Percentiles rank a stretch among this genome's conserved stretches.
Evolutionary conservation across 2,797 vertebrate genomes (phyloP).

Genomic region (Syndactyla subalaris): DNA sequence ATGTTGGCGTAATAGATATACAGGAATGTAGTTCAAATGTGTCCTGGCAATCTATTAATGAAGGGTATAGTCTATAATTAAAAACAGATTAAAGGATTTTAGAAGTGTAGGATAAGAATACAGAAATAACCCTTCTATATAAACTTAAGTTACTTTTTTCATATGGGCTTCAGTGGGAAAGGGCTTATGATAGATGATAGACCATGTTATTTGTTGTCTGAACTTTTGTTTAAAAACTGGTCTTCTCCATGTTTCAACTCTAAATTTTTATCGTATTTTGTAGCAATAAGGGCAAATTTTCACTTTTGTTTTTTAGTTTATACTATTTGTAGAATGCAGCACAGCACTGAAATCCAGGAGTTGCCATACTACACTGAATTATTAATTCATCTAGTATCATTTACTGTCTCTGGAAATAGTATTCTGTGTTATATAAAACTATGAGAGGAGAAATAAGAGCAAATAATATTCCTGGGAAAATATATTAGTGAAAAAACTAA

Average conservation of each 20-base stretch:
- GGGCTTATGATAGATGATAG: background rate
- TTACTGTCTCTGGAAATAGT: background rate
- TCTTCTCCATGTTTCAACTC: background rate
- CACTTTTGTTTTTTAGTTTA: background rate
- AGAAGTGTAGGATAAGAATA: background rate
- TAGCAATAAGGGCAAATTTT: background rate
- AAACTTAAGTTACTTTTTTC: background rate
- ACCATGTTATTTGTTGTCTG: background rate
- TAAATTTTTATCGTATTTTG: background rate
- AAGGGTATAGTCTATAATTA: background rate
- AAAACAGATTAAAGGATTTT: background rate
- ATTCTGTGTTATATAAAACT: constrained; percentile 20
- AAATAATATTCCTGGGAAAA: background rate
- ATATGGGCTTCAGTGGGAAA: background rate
- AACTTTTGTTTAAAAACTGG: background rate
- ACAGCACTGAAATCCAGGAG: background rate
- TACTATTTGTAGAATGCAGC: background rate
- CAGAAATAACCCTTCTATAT: background rate
- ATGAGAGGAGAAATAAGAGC: background rate
- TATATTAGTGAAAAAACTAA: constrained; percentile 11
- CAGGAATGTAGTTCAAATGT: background rate
- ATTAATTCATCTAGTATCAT: background rate
- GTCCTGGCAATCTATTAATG: background rate
- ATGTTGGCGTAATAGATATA: background rate
- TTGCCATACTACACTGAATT: background rate